Evolutionary conservation across 2,888 invertebrate genomes (phyloP), one percentile per base, ranked within the genome.

Genomic region (Pachliopta kotzebuea): DNA sequence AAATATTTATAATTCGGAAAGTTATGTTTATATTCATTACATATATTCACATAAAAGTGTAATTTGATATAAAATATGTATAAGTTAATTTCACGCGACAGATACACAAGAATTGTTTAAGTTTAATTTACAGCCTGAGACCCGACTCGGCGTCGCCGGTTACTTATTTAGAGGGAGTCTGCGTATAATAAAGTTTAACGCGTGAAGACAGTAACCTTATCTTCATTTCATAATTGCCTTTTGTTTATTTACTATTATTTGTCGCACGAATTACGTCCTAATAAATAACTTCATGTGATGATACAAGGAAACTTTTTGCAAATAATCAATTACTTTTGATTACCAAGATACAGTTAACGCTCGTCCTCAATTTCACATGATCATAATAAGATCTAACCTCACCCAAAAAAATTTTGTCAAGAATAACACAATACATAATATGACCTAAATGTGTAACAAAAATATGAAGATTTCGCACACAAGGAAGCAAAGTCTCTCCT

Each of bases 81-180:
- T 6, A n/a, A 45, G 45, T 52, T 21, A 23, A 52, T 52, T 52
- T 52, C 20, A 23, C 21, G 50, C 21, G 11, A 52, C 50, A 52
- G 50, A 52, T 21, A 52, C 45, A 52, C 50, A 23, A 52, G 21
- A 23, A 52, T 52, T 52, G 50, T 23, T n/a, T n/a, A 21, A 52
- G 3, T 52, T 52, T 23, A 52, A 52, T 52, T 52, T 52, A 52
- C 50, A 21, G 50, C 21, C 8, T n/a, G 21, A 52, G 50, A 14
- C 21, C 14, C 21, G 21, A 23, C 11, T 52, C 14, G 37, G 37
- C 37, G 50, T 52, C 50, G 20, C 21, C 21, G 4, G 50, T 52
- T 52, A 21, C 20, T 23, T 49, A 49, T 6, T 20, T 52, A 21
- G 21, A 50, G 14, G 21, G 11, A 52, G 50, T 52, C 21, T 52